Percentiles rank a stretch among this genome's conserved stretches.
Conservation (phyloP, 2,113 vertebrate species). For the Nesogale talazaci region DNA sequence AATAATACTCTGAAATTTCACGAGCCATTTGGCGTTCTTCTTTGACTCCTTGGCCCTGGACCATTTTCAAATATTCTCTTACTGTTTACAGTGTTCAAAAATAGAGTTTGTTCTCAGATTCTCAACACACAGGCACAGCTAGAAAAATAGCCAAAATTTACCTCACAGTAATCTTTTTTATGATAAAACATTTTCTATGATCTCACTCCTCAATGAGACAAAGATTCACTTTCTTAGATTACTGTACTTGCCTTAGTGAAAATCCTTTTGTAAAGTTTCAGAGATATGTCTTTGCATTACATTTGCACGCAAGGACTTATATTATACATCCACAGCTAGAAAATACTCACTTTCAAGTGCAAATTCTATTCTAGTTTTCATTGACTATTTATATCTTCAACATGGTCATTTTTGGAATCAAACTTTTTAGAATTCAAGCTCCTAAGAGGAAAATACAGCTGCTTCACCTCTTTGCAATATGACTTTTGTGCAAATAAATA, state of each 20-base stretch:
- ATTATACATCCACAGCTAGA: neutral
- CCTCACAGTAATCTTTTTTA: neutral
- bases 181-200: no score
- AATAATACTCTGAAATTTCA: neutral
- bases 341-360: neutral
- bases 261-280: neutral
- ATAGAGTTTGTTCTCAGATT: neutral
- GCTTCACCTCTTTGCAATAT: neutral
- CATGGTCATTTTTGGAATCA: neutral
- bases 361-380: neutral
- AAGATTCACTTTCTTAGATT: slow-evolving; percentile 15
- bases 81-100: neutral
- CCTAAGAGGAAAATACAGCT: neutral
- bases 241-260: neutral
- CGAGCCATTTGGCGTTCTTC: neutral
- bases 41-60: neutral
- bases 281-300: neutral
- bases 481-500: no score
- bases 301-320: no score
- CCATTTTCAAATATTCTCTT: neutral
- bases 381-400: neutral
- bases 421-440: neutral
- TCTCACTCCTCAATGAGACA: neutral
- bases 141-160: neutral
- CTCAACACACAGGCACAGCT: neutral